These are phyloP conservation scores for Rhorus exstirpatorius DNA, from an alignment of 2,888 invertebrate genomes.

Conservation along the genomic window DNA sequence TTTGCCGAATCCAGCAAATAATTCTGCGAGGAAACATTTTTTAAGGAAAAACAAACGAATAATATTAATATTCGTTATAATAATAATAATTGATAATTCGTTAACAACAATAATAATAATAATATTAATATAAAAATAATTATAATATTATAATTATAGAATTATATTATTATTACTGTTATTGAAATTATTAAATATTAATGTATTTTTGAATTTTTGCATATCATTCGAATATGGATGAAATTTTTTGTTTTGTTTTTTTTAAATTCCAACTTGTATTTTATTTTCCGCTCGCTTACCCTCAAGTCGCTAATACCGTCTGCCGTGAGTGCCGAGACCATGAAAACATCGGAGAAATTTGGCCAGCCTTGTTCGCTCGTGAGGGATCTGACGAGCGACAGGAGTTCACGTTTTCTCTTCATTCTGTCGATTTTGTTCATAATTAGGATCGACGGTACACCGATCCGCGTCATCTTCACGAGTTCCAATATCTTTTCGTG, in stretches of 20 bases:
- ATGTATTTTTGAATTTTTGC: too few relatives aligned
- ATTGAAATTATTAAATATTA: too few relatives aligned
- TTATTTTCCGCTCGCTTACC: too few relatives aligned
- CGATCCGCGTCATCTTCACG: slow-evolving; percentile 86
- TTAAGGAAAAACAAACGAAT: slow-evolving; percentile 12
- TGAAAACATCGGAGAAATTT: slow-evolving; percentile 95
- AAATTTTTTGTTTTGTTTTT: too few relatives aligned
- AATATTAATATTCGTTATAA: slow-evolving; percentile 22
- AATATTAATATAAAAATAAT: too few relatives aligned
- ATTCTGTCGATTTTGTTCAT: slow-evolving; percentile 95
- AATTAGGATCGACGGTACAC: slow-evolving; percentile 91
- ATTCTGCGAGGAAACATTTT: slow-evolving; percentile 86
- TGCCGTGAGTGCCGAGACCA: slow-evolving; percentile 95
- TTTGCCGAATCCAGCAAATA: slow-evolving; percentile 91
- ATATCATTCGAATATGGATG: too few relatives aligned
- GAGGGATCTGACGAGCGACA: slow-evolving; percentile 90
- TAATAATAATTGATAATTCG: not conserved
- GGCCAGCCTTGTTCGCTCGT: slow-evolving; percentile 90
- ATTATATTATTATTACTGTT: too few relatives aligned
- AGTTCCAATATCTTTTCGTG: slow-evolving; percentile 91
- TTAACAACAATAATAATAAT: too few relatives aligned
- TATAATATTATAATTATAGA: too few relatives aligned
- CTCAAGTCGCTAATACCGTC: slow-evolving; percentile 91
- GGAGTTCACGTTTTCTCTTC: slow-evolving; percentile 89
- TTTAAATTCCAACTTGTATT: too few relatives aligned